Evolutionary conservation across 2,888 invertebrate species (phyloP).

Genomic region (Andrena haemorrhoa): DNA sequence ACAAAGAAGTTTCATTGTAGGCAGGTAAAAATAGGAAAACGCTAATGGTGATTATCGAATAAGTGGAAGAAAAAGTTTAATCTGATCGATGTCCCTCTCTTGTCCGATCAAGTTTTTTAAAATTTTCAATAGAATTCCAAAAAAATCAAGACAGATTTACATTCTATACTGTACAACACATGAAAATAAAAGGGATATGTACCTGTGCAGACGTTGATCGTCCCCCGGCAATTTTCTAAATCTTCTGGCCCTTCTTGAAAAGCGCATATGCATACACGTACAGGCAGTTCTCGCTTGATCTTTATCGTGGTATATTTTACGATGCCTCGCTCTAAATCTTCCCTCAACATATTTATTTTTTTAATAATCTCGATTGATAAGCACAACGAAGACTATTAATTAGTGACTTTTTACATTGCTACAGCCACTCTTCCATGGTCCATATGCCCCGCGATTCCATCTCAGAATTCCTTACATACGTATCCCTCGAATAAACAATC

Average conservation of each 20-base stretch:
- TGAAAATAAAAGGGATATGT: conserved; percentile 34
- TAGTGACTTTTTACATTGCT: too few relatives aligned
- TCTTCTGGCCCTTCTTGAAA: not conserved
- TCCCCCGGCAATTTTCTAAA: not conserved
- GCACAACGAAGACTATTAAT: too few relatives aligned
- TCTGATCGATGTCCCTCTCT: conserved; percentile 20
- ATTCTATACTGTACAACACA: conserved; percentile 14
- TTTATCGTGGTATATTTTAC: not conserved
- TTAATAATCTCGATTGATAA: too few relatives aligned
- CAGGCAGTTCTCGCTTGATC: not conserved
- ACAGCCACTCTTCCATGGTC: too few relatives aligned
- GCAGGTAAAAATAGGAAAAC: not conserved
- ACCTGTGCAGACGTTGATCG: conserved; percentile 5
- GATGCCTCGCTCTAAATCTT: not conserved
- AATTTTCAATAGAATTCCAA: not conserved
- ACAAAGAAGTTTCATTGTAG: conserved; percentile 2
- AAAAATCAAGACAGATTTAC: conserved; percentile 11
- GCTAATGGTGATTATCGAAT: conserved; percentile 58
- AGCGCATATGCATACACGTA: not conserved
- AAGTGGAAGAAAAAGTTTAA: conserved; percentile 19
- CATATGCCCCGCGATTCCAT: not conserved
- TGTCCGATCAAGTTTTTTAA: not conserved
- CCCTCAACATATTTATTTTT: not conserved
- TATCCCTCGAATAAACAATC: not conserved
- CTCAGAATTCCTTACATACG: not conserved